These are phyloP conservation scores for Enteromius viviparus DNA, from an alignment of 2,797 vertebrate species.

Conservation along the genomic window DNA sequence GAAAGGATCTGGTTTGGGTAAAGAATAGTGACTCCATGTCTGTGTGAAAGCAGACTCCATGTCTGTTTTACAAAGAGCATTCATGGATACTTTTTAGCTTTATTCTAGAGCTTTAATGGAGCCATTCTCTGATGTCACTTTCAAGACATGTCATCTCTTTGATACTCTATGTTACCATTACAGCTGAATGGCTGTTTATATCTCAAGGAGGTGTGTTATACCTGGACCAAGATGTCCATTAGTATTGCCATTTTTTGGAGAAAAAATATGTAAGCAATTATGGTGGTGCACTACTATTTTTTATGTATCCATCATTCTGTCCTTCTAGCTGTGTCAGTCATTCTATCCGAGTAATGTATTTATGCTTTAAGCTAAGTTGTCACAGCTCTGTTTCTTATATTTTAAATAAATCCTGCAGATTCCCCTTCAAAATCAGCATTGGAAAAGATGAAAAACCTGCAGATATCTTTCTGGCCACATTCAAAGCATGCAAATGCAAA, in stretches of 20 bases:
- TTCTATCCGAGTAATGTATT: neutral
- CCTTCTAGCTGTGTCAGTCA: neutral
- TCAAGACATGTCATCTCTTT: slow-evolving; percentile 33
- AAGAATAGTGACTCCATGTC: neutral
- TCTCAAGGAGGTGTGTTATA: neutral
- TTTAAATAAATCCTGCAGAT: neutral
- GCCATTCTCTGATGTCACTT: slow-evolving; percentile 22
- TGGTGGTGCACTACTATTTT: neutral
- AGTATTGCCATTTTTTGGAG: neutral
- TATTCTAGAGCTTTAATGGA: slow-evolving; percentile 17
- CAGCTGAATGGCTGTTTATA: slow-evolving; percentile 15
- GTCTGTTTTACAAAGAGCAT: neutral
- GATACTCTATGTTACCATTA: slow-evolving; percentile 11
- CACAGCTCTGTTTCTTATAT: neutral
- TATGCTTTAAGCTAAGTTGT: neutral
- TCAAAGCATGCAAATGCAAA: neutral
- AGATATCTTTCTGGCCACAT: neutral
- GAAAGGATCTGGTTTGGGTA: slow-evolving; percentile 6
- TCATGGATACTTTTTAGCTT: neutral
- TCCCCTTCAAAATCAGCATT: neutral
- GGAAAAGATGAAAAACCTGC: neutral
- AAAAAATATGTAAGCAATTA: neutral
- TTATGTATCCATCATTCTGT: too few relatives aligned
- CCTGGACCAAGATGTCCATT: neutral
- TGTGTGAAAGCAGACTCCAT: neutral